phyloP scores from a whole-genome alignment of 2,797 vertebrate genomes.

The Loriculus beryllinus region DNA sequence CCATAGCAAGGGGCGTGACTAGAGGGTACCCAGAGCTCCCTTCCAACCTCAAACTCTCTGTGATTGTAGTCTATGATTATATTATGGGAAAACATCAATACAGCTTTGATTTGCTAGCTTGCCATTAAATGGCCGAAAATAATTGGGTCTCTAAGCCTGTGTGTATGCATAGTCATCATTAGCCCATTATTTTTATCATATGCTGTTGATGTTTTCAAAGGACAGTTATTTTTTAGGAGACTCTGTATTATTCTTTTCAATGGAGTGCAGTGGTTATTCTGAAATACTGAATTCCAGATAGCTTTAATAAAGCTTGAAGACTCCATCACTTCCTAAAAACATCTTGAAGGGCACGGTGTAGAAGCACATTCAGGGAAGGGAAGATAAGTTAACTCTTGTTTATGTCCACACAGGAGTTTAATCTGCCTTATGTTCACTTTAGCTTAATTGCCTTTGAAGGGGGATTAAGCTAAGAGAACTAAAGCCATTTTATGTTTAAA shows the following conservation, averaged over 20 bases:
- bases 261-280: background rate
- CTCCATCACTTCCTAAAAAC: background rate
- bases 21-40: background rate
- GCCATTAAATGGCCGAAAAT: background rate
- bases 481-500: conserved; percentile 20
- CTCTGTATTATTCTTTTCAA: background rate
- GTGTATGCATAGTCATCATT: background rate
- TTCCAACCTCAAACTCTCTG: background rate
- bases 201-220: background rate
- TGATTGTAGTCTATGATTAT: background rate
- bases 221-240: background rate
- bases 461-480: conserved; percentile 21
- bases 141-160: background rate
- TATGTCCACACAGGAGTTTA: conserved; percentile 1
- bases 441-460: conserved; percentile 4
- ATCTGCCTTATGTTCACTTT: conserved; percentile 25
- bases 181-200: background rate
- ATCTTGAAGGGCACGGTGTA: background rate
- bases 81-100: background rate
- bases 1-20: background rate
- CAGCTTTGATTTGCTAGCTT: background rate
- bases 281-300: background rate
- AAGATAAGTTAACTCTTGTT: background rate
- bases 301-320: background rate
- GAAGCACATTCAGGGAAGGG: background rate